Evolutionary conservation across 2,888 invertebrate species (phyloP), one percentile per base, ranked within the genome.

Genomic region (Drosophila anomalipes): DNA sequence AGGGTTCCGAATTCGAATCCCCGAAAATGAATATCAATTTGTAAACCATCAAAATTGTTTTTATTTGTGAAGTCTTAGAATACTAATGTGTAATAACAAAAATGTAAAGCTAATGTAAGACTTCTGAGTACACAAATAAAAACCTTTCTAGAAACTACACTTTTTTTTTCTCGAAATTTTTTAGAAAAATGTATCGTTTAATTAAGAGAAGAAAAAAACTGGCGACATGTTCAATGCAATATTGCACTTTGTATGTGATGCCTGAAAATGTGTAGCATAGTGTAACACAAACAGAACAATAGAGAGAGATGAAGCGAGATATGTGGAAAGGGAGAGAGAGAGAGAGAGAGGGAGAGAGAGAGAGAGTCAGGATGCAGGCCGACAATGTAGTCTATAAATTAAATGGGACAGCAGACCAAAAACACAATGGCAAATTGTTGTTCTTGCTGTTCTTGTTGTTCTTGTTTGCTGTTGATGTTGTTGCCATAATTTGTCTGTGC

Each of bases 401-500:
- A 75, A 80, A 83, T 76, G 69, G 68, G 70, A 66, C 69, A 74
- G 57, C 74, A 62, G 66, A 59, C 70, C 75, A 65, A 80, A 83
- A 80, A 66, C 68, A 82, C 71, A 77, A 77, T 82, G 77, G 80
- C 80, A 82, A 82, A 79, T 82, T 74, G 70, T 79, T 70, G 60
- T 62, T 26, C 7, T 22, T 47, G 22, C 22, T 44, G 19, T 3
- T 16, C 2, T 35, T 19, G 37, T 19, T 39, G 22, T 22, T 44
- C 0, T 9, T 9, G 60, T 22, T 54, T 52, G 28, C 19, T 41
- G n/a, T 30, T 74, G 57, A 32, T 61, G 70, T 33, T 69, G 64
- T 30, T 77, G 64, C 70, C 75, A 71, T 80, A 77, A 75, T 83
- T 86, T 86, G 86, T 86, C 63, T 71, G 77, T 65, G 78, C 74